Percentiles rank a stretch among this genome's conserved stretches.
Evolutionary conservation across 2,113 vertebrate species (phyloP).

Genomic region (Vidua macroura): DNA sequence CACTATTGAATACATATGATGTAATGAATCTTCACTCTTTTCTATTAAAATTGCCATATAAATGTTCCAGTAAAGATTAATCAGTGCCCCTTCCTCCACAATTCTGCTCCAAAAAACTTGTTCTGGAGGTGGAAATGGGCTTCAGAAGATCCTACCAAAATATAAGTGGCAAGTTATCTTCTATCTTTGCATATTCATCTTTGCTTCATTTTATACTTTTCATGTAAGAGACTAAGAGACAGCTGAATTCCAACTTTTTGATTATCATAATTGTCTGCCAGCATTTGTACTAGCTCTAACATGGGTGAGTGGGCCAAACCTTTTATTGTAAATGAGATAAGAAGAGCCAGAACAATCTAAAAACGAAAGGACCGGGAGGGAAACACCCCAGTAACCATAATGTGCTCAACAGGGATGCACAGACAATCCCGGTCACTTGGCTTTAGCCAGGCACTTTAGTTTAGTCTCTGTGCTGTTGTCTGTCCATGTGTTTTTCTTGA

Average conservation of each 20-base stretch:
- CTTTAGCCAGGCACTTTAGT: not conserved
- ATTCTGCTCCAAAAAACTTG: not conserved
- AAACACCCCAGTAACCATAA: fast-evolving
- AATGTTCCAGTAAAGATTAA: not conserved
- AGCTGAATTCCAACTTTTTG: not conserved
- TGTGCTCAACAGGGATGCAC: not conserved
- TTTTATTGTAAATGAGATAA: not conserved
- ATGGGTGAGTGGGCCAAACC: not conserved
- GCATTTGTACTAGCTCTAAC: not conserved
- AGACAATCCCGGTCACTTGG: not conserved
- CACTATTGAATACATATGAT: not conserved
- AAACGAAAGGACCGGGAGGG: not conserved
- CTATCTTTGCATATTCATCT: not conserved
- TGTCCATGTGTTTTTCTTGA: not conserved
- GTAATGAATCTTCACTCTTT: not conserved
- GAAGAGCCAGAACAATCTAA: not conserved
- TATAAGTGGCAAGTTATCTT: not conserved
- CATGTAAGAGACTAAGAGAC: not conserved
- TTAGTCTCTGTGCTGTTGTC: not conserved
- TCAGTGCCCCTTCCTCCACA: not conserved
- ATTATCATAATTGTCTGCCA: not conserved
- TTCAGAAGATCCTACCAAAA: not conserved
- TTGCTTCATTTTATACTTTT: not conserved
- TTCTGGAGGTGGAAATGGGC: not conserved
- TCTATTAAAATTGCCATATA: not conserved